Percentiles rank a stretch among this genome's conserved stretches.
These are phyloP conservation scores for Hesperia comma DNA, from an alignment of 2,888 invertebrate species.

Conservation along the genomic window DNA sequence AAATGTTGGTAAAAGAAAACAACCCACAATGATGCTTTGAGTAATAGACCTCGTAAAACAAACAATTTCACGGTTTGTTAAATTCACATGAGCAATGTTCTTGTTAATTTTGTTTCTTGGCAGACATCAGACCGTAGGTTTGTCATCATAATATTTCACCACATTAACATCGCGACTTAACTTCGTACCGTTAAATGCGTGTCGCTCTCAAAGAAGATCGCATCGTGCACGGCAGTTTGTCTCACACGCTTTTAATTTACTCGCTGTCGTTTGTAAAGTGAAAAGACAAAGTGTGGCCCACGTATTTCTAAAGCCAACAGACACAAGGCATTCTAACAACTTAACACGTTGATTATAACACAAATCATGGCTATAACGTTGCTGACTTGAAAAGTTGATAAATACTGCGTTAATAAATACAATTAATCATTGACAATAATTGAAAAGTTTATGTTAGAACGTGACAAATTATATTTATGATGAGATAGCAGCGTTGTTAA, in stretches of 20 bases:
- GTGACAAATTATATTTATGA: too few species aligned
- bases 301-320: constrained; percentile 8
- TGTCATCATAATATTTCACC: not conserved
- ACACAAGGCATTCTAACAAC: not conserved
- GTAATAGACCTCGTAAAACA: not conserved
- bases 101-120: not conserved
- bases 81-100: too few species aligned
- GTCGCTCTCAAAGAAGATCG: constrained; percentile 23
- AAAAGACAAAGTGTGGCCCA: constrained; percentile 10
- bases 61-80: too few species aligned
- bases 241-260: constrained; percentile 25
- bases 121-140: not conserved
- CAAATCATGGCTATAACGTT: not conserved
- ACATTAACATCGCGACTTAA: constrained; percentile 12
- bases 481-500: too few species aligned
- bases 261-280: constrained; percentile 9
- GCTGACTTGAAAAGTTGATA: too few species aligned
- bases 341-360: not conserved
- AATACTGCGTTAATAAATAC: too few species aligned
- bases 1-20: too few species aligned
- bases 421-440: too few species aligned
- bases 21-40: too few species aligned
- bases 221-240: constrained; percentile 17
- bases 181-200: constrained; percentile 20
- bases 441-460: too few species aligned